phyloP scores from a whole-genome alignment of 2,888 invertebrate species.

The Nemotelus nigrinus region DNA sequence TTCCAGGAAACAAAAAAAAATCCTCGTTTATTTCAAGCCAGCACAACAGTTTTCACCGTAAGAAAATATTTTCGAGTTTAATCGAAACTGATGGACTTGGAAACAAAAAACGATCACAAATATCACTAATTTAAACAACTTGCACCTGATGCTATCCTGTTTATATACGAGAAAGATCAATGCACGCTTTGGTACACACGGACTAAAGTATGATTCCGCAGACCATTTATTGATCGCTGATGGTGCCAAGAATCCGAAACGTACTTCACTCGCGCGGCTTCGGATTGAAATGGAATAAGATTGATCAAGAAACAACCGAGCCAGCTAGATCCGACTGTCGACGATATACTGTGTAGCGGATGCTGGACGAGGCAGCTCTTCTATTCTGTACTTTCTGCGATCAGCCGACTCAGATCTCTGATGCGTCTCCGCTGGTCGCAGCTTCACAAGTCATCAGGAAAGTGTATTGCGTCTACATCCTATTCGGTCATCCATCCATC shows the following conservation, averaged over 20 bases:
- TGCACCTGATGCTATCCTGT: conserved; percentile 21
- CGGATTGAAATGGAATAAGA: not conserved
- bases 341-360: not conserved
- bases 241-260: conserved; percentile 25
- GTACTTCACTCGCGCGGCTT: conserved; percentile 10
- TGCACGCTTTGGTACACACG: conserved; percentile 2
- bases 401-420: not conserved
- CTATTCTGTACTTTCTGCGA: not conserved
- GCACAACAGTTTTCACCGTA: not conserved
- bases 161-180: not conserved
- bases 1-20: not conserved
- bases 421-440: not conserved
- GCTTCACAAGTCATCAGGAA: not conserved
- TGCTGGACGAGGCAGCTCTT: not conserved
- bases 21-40: not conserved
- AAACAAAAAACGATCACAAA: not conserved
- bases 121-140: not conserved
- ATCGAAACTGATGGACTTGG: not conserved
- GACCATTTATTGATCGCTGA: not conserved
- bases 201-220: not conserved
- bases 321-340: conserved; percentile 2
- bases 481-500: conserved; percentile 1
- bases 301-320: conserved; percentile 21
- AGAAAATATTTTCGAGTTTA: not conserved
- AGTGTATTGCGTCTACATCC: not conserved